Evolutionary conservation across 2,888 invertebrate genomes (phyloP).

Genomic region (Arenicola marina): DNA sequence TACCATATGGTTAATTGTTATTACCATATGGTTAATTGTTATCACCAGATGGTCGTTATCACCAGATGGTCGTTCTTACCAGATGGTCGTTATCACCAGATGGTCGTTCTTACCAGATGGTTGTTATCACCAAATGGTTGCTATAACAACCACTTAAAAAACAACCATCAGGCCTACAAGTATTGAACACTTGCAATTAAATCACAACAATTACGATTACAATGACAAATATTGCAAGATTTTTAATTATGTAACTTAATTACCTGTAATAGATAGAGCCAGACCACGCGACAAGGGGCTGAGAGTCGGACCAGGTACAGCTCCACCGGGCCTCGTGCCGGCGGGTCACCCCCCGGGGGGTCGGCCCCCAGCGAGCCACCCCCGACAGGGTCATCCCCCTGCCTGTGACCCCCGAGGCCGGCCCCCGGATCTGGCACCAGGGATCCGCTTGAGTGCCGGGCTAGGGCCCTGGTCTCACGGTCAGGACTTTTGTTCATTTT

Average conservation of each 20-base stretch:
- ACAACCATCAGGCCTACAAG: not conserved
- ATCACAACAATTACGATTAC: not conserved
- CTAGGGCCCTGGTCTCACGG: no score
- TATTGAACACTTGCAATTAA: not conserved
- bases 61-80: no score
- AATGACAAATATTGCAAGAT: not conserved
- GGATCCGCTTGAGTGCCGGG: no score
- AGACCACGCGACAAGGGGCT: constrained; percentile 37
- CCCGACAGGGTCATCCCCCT: no score
- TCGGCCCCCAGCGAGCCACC: no score
- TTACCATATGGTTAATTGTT: no score
- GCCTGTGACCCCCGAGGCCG: no score
- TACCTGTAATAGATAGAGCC: constrained; percentile 36
- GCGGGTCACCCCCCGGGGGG: not conserved
- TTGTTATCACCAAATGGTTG: not conserved
- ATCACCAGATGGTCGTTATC: no score
- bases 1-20: no score
- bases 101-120: not conserved
- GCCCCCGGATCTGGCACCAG: no score
- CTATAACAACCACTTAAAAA: not conserved
- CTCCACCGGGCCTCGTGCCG: constrained; percentile 34
- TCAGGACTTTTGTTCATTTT: no score
- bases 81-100: no score
- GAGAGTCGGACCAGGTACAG: constrained; percentile 43
- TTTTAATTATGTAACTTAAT: not conserved